Percentiles rank a stretch among this genome's conserved stretches.
Conservation (phyloP, 2,113 vertebrate species). For the Nesoenas mayeri region DNA sequence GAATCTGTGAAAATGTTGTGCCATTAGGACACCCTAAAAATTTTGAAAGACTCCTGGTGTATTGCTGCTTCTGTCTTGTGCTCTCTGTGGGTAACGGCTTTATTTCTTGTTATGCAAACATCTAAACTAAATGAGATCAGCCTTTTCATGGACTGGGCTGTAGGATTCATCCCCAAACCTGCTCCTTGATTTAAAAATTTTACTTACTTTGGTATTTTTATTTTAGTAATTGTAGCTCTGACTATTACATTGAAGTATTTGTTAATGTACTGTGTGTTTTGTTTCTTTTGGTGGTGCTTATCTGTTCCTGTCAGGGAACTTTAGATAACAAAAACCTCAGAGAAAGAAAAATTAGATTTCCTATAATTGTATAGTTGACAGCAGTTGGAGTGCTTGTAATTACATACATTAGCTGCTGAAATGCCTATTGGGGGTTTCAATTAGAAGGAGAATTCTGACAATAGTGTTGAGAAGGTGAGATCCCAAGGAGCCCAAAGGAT, state of each 20-base stretch:
- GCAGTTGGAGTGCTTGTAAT: background rate
- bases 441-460: constrained; percentile 1
- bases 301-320: background rate
- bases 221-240: background rate
- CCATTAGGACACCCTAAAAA: background rate
- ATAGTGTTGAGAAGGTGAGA: background rate
- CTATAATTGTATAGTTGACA: background rate
- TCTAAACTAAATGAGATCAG: background rate
- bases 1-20: background rate
- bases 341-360: constrained; percentile 4
- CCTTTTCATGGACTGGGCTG: background rate
- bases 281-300: background rate
- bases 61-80: background rate
- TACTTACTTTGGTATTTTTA: background rate
- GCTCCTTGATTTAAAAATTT: background rate
- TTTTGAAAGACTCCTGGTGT: background rate
- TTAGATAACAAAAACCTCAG: background rate
- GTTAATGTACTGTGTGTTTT: background rate
- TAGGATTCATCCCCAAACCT: background rate
- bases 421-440: background rate
- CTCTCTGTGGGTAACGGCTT: background rate
- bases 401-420: constrained; percentile 10
- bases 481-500: background rate
- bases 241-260: background rate
- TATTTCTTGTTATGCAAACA: background rate